phyloP scores from a whole-genome alignment of 2,797 vertebrate species.

The Pseudocheirus occidentalis region DNA sequence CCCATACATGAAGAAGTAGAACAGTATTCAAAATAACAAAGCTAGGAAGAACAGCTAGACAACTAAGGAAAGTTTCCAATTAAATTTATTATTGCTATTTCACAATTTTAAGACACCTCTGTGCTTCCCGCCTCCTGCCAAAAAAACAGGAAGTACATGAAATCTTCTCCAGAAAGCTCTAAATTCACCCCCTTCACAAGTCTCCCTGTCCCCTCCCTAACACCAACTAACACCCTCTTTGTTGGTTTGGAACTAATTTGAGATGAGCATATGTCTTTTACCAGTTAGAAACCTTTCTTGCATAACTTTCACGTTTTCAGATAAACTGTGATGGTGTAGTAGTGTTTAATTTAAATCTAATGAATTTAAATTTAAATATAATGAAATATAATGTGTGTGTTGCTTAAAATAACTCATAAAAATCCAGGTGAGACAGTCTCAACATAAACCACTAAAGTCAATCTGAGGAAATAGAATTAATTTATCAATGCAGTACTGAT shows the following conservation, averaged over 20 bases:
- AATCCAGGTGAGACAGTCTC: background rate
- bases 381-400: background rate
- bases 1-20: background rate
- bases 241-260: background rate
- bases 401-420: background rate
- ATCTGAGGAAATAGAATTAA: background rate
- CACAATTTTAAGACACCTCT: background rate
- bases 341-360: background rate
- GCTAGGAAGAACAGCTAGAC: background rate
- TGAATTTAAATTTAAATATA: background rate
- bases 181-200: constrained; percentile 47
- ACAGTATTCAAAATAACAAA: constrained; percentile 37
- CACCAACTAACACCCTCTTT: background rate
- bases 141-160: constrained; percentile 47
- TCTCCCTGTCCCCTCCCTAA: background rate
- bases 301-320: constrained; percentile 10
- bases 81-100: constrained; percentile 26
- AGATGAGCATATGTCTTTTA: background rate
- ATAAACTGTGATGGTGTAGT: background rate
- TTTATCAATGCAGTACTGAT: background rate
- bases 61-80: background rate
- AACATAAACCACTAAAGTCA: background rate
- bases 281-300: background rate
- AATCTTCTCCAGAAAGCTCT: background rate
- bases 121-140: constrained; percentile 1